Evolutionary conservation across 2,888 invertebrate genomes (phyloP).

Genomic region (Acronicta psi): DNA sequence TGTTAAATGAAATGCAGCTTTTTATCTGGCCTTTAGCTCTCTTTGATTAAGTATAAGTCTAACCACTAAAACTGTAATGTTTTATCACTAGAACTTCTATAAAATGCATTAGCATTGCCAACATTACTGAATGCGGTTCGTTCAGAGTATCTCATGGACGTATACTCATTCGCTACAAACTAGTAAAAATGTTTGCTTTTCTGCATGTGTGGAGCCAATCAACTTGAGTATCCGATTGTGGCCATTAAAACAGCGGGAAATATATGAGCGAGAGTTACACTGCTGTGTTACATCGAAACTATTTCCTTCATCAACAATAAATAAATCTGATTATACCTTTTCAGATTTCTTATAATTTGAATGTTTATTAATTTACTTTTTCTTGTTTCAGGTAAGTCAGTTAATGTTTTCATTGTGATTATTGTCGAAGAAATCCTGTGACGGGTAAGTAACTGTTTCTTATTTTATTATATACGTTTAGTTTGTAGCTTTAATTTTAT

Average conservation of each 20-base stretch:
- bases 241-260: background rate
- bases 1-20: no score
- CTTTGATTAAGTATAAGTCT: no score
- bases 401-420: background rate
- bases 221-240: background rate
- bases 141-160: background rate
- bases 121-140: background rate
- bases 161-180: background rate
- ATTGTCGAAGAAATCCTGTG: background rate
- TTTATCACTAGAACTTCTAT: background rate
- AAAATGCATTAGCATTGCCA: background rate
- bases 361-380: background rate
- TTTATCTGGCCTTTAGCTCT: no score
- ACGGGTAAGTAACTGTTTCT: conserved; percentile 23
- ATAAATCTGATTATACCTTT: no score
- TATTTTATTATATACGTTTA: no score
- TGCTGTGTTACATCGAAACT: background rate
- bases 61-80: background rate
- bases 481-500: no score
- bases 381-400: conserved; percentile 63
- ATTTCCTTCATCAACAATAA: background rate
- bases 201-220: background rate
- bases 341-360: no score
- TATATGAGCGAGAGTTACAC: background rate
- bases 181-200: background rate